These are phyloP conservation scores for Alces alces DNA, from an alignment of 2,113 vertebrate genomes.

Conservation along the genomic window DNA sequence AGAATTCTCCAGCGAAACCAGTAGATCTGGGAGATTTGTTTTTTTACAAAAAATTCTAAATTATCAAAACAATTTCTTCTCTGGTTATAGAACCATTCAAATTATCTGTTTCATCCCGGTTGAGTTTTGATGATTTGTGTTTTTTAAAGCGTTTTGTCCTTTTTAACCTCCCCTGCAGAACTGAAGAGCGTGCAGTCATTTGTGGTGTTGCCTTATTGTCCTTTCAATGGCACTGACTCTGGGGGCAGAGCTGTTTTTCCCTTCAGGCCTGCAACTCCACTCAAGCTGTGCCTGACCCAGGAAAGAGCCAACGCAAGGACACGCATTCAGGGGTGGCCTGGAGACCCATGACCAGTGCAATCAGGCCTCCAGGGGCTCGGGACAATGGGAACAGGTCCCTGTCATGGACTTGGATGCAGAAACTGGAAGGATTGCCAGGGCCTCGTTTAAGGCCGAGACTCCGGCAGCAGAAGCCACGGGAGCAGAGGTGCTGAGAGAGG, in stretches of 20 bases:
- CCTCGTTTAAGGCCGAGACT: neutral
- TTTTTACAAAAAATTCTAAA: neutral
- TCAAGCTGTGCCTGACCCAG: no score
- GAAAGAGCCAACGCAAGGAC: neutral
- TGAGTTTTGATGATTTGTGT: neutral
- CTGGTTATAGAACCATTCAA: neutral
- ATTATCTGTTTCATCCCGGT: neutral
- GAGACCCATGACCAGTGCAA: accelerated
- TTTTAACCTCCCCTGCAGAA: neutral
- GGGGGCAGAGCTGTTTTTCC: neutral
- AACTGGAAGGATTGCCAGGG: neutral
- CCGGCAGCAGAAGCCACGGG: neutral
- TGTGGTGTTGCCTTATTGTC: accelerated
- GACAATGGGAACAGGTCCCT: neutral
- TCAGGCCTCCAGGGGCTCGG: accelerated
- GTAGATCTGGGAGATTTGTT: neutral
- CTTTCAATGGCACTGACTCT: neutral
- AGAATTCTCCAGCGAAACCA: neutral
- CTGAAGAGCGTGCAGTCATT: accelerated
- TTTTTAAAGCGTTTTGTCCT: neutral
- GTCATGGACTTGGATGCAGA: neutral
- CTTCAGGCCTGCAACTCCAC: neutral
- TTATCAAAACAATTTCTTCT: neutral
- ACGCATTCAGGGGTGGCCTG: accelerated
- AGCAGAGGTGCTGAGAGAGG: accelerated